A percentile compares a stretch with the other conserved stretches of the same genome.
These are phyloP conservation scores for Schrankia costaestrigalis DNA, from an alignment of 2,888 invertebrate species.

Conservation along the genomic window DNA sequence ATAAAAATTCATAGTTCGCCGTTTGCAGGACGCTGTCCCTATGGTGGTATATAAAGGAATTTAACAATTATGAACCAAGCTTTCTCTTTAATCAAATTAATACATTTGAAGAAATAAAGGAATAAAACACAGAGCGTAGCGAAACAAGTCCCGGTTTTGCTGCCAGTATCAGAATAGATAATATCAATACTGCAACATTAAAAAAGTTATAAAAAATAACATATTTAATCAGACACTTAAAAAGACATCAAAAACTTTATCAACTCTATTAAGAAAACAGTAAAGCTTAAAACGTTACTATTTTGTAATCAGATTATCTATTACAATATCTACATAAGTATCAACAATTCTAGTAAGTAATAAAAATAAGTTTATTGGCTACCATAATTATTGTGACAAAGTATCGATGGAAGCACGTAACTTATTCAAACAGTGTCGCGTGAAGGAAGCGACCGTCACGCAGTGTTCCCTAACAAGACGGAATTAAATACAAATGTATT, in stretches of 20 bases:
- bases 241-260: too few species aligned
- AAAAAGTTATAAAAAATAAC: slow-evolving; percentile 5
- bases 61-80: too few species aligned
- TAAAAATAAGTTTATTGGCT: slow-evolving; percentile 28
- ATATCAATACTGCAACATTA: slow-evolving; percentile 5
- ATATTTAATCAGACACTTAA: too few species aligned
- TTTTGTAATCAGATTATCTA: slow-evolving; percentile 10
- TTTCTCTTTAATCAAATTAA: too few species aligned
- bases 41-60: too few species aligned
- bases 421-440: slow-evolving; percentile 62
- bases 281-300: neutral
- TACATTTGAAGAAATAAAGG: too few species aligned
- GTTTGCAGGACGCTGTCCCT: too few species aligned
- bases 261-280: too few species aligned
- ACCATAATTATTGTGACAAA: slow-evolving; percentile 27
- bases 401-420: slow-evolving; percentile 41
- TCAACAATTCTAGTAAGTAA: slow-evolving; percentile 10
- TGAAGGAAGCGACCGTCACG: slow-evolving; percentile 70
- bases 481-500: slow-evolving; percentile 72
- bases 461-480: slow-evolving; percentile 62
- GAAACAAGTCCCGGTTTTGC: too few species aligned
- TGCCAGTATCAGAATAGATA: neutral
- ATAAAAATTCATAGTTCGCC: too few species aligned
- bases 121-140: too few species aligned
- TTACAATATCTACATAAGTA: slow-evolving; percentile 14